Conservation (phyloP, 2,113 vertebrate species). For the Brachyhypopomus occidentalis region DNA sequence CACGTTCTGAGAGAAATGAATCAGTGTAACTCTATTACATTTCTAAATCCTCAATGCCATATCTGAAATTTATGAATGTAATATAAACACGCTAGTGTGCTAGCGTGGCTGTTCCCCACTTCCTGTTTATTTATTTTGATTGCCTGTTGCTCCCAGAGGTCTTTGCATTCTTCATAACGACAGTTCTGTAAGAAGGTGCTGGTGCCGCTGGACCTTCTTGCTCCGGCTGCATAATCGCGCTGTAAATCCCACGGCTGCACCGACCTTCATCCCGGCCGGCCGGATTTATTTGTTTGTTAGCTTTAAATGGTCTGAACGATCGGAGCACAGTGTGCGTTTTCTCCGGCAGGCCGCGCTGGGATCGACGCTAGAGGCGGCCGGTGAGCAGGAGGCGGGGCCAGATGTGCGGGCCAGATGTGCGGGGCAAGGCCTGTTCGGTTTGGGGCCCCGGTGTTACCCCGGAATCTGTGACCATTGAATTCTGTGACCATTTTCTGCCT, state of each 20-base stretch:
- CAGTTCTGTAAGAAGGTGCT: not conserved
- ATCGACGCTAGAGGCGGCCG: slow-evolving; percentile 50
- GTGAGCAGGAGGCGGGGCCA: slow-evolving; percentile 31
- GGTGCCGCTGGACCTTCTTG: not conserved
- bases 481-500: too few relatives aligned
- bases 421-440: slow-evolving; percentile 25
- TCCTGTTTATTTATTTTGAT: slow-evolving; percentile 6
- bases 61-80: too few relatives aligned
- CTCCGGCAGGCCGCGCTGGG: slow-evolving; percentile 12
- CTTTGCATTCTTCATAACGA: not conserved
- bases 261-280: slow-evolving; percentile 9
- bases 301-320: not conserved
- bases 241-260: slow-evolving; percentile 28
- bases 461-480: too few relatives aligned
- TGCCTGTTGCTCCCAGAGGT: not conserved
- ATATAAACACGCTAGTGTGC: too few relatives aligned
- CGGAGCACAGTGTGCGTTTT: not conserved
- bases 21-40: too few relatives aligned
- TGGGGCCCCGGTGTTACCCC: not conserved
- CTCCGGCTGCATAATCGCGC: slow-evolving; percentile 27
- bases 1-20: too few relatives aligned
- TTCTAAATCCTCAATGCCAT: too few relatives aligned
- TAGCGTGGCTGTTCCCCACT: not conserved
- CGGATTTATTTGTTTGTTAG: slow-evolving; percentile 51
- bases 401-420: slow-evolving; percentile 3